Evolutionary conservation across 2,888 invertebrate genomes (phyloP).

Genomic region (Tigriopus californicus): DNA sequence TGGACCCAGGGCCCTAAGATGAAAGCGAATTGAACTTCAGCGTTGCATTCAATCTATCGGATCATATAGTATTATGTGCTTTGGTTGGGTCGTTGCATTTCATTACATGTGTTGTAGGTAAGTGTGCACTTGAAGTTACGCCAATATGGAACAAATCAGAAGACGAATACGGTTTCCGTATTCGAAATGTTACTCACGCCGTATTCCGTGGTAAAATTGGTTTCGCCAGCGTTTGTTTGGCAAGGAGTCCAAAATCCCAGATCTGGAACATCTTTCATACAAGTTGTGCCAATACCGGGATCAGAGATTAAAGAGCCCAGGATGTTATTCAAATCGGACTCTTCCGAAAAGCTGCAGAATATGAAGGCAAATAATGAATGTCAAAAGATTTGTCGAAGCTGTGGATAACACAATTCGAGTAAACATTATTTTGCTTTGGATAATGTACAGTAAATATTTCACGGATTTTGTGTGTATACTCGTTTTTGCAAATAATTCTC

Average conservation of each 20-base stretch:
- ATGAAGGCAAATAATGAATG: neutral
- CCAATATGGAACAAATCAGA: too few relatives aligned
- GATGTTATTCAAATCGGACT: neutral
- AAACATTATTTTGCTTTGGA: too few relatives aligned
- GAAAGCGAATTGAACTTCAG: neutral
- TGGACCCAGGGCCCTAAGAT: neutral
- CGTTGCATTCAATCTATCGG: neutral
- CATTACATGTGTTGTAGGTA: neutral
- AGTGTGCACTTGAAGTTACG: neutral
- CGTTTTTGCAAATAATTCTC: too few relatives aligned
- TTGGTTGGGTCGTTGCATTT: neutral
- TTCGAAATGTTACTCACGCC: neutral
- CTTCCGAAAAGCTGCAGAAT: neutral
- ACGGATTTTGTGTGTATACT: too few relatives aligned
- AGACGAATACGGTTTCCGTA: too few relatives aligned
- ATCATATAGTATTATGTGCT: neutral
- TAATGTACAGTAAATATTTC: too few relatives aligned
- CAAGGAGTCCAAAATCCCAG: too few relatives aligned
- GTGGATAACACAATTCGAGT: too few relatives aligned
- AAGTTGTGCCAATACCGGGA: constrained; percentile 9
- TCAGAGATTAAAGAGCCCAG: constrained; percentile 1
- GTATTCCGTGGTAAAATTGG: neutral
- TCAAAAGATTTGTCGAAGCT: too few relatives aligned
- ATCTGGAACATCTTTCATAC: neutral
- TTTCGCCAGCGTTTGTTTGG: neutral